Evolutionary conservation across 2,113 vertebrate genomes (phyloP).

Genomic region (Connochaetes taurinus): DNA sequence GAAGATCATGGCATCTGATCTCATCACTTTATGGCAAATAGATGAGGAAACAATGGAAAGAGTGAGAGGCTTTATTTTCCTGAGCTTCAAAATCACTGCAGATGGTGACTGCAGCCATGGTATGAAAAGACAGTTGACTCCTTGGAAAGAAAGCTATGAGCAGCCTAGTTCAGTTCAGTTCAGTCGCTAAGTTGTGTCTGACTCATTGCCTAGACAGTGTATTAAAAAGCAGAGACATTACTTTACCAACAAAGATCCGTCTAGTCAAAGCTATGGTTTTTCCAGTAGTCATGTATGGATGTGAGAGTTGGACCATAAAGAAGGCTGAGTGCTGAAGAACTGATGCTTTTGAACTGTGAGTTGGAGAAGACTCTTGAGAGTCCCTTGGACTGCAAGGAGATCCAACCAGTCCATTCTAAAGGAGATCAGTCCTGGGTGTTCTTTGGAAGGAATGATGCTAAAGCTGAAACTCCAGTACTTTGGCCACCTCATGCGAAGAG

Average conservation of each 20-base stretch:
- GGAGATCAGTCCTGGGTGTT: not conserved
- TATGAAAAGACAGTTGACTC: not conserved
- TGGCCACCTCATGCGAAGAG: no score
- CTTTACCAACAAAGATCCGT: not conserved
- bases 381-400: not conserved
- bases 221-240: not conserved
- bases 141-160: not conserved
- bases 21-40: not conserved
- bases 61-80: not conserved
- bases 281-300: not conserved
- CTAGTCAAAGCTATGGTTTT: not conserved
- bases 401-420: not conserved
- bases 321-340: not conserved
- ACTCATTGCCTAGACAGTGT: not conserved
- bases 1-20: not conserved
- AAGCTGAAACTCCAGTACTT: no score
- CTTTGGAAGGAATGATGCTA: not conserved
- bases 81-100: not conserved
- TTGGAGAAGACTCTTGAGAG: not conserved
- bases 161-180: no score
- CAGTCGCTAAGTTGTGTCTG: fast-evolving
- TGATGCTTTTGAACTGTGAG: not conserved
- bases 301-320: not conserved
- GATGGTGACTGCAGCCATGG: not conserved
- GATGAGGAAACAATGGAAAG: not conserved